Percentiles rank a stretch among this genome's conserved stretches.
Conservation (phyloP, 2,113 vertebrate genomes). For the Notothenia coriiceps region DNA sequence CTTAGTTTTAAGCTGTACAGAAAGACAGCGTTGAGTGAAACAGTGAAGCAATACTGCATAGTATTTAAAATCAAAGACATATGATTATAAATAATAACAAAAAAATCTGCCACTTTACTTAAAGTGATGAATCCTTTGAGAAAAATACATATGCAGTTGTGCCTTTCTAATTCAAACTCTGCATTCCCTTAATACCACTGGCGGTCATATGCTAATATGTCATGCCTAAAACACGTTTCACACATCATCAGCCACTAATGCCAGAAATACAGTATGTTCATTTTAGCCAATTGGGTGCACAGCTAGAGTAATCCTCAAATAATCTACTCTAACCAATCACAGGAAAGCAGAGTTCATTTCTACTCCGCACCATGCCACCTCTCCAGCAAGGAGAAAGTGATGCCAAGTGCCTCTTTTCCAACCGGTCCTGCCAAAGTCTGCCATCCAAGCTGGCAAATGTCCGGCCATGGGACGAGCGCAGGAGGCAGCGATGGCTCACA, state of each 20-base stretch:
- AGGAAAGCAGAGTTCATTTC: slow-evolving; percentile 44
- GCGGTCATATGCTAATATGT: slow-evolving; percentile 50
- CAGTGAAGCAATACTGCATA: background rate
- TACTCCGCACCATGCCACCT: slow-evolving; percentile 55
- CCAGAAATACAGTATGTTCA: slow-evolving; percentile 41
- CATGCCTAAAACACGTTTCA: slow-evolving; percentile 47
- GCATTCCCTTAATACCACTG: slow-evolving; percentile 38
- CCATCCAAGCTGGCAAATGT: slow-evolving; percentile 76
- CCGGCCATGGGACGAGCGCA: slow-evolving; percentile 60
- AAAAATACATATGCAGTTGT: slow-evolving; percentile 36
- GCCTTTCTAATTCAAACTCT: slow-evolving; percentile 25
- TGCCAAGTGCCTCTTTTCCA: slow-evolving; percentile 76
- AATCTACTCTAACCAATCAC: slow-evolving; percentile 47
- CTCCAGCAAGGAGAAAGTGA: slow-evolving; percentile 42
- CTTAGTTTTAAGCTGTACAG: background rate
- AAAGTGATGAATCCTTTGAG: slow-evolving; percentile 8
- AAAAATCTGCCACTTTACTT: slow-evolving; percentile 10
- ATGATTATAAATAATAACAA: background rate
- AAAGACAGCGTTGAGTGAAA: slow-evolving; percentile 12
- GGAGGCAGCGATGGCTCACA: slow-evolving; percentile 72
- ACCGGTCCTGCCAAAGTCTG: slow-evolving; percentile 75
- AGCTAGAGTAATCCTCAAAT: slow-evolving; percentile 25
- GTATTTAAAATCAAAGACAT: slow-evolving; percentile 1
- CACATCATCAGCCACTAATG: slow-evolving; percentile 38
- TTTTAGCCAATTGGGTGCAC: slow-evolving; percentile 37